phyloP scores from a whole-genome alignment of 1,140 invertebrate species.

The Pseudomyrmex cubaensis region DNA sequence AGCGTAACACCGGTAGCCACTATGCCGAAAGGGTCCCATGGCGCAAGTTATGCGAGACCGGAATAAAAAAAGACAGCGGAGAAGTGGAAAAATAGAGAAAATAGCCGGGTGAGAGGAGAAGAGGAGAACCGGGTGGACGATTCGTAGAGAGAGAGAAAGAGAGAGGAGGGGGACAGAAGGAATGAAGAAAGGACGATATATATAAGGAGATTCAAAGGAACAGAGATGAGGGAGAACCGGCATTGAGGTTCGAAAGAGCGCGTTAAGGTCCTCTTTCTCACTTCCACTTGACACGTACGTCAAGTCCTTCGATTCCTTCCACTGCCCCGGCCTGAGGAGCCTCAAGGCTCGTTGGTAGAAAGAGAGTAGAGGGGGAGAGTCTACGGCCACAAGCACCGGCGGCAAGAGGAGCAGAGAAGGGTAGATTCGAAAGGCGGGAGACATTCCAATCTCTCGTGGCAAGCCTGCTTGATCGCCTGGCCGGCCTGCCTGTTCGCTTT shows the following conservation, averaged over 20 bases:
- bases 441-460: constrained; percentile 85
- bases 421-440: constrained; percentile 76
- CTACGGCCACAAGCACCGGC: constrained; percentile 35
- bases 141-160: constrained; percentile 31
- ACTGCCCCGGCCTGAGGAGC: constrained; percentile 1
- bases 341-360: constrained; percentile 16
- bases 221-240: constrained; percentile 64
- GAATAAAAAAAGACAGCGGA: constrained; percentile 49
- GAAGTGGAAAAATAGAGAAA: constrained; percentile 49
- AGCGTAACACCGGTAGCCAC: constrained; percentile 85
- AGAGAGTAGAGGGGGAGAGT: constrained; percentile 4
- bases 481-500: constrained; percentile 44
- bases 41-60: constrained; percentile 59
- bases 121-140: constrained; percentile 25
- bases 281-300: constrained; percentile 40
- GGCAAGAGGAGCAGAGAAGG: constrained; percentile 35
- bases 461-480: constrained; percentile 65
- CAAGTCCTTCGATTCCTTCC: background rate
- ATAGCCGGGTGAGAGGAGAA: constrained; percentile 3
- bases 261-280: constrained; percentile 24
- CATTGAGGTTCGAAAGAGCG: constrained; percentile 74
- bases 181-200: constrained; percentile 60
- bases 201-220: constrained; percentile 53
- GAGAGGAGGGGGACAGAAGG: constrained; percentile 8
- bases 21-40: constrained; percentile 79